Evolutionary conservation across 2,113 vertebrate species (phyloP), one percentile per base, ranked within the genome.

Genomic region (Desmodus rotundus): DNA sequence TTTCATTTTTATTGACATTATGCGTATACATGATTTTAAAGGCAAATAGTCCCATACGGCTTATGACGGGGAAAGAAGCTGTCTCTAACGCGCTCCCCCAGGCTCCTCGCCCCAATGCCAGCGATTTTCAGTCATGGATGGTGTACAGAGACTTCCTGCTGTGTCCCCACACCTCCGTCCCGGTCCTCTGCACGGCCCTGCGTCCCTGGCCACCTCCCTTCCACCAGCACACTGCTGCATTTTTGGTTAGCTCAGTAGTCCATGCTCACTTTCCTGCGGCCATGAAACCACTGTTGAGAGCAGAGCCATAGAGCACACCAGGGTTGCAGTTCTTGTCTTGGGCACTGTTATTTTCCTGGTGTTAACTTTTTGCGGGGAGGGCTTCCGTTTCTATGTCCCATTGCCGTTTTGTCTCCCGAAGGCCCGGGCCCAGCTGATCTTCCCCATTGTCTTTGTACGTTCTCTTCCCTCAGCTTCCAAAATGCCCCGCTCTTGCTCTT

Each of bases 111-210:
- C 47, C n/a, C 20, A 17, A 4, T 22, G 80, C 24, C 14, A 28
- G 17, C 20, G 77, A 13, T 10, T 67, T 54, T 20, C 43, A 11
- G 7, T 50, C 47, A 22, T 65, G 28, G 47, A 24, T 16, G 5
- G 16, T 58, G 11, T 0, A 0, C 10, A 4, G 16, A 7, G 5
- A 4, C 24, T 26, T 94, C 20, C 52, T 63, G 3, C 28, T 8
- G 1, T 38, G 68, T 4, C 2, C 7, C 2, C n/a, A 4, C 1
- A 0, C n/a, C 38, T n/a, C 41, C 50, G 4, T 7, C 4, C 17
- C 5, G 5, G 2, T 16, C 11, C 2, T 2, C 17, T 15, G 3
- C 77, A 14, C 4, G 1, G 4, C 12, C 61, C 3, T 2, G 0
- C 1, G 1, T 52, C 31, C 56, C 52, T 31, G 19, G 7, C 73